Base-by-base conservation (phyloP, 2,797 vertebrate genomes). In the Tapera naevia region DNA sequence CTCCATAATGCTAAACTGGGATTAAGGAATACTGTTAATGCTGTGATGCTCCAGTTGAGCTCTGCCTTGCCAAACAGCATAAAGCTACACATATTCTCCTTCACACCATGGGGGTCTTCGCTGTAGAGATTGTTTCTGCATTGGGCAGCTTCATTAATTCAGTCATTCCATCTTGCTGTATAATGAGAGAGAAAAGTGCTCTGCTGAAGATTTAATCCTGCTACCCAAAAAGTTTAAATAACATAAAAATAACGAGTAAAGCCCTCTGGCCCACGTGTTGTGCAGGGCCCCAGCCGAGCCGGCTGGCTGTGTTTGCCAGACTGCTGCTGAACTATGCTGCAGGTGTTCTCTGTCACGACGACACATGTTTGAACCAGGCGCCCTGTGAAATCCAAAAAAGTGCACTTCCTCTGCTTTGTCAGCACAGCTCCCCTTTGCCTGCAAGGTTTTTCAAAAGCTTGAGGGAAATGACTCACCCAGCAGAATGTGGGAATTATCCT, bases 401-500 rank as follows among this genome's bases (percentile, higher is more conserved):
- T 86, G 83, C 72, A 95, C 95, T 97, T 97, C 95, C 96, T 96
- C 82, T 94, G 91, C 97, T 95, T 97, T 95, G 93, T 95, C 92
- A 97, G 96, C 95, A 92, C 2, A 10, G 83, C 89, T 97, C 86
- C 62, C 95, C 92, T 96, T 93, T 92, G 96, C 97, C 96, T 95
- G 88, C 85, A 78, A 93, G 94, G 89, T 89, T 96, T 94, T 97
- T 97, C 95, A 96, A 95, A 96, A 94, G 94, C 48, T 10, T 57
- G 64, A 96, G 96, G 96, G 97, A 98, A 98, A 97, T 97, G 97
- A 98, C 94, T 98, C 97, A 97, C 91, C 90, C 85, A 70, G 91
- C 96, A 94, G 92, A 97, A 98, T 91, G 94, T 97, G 96, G 94
- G 96, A 97, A 97, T 94, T 95, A 96, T 97, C 97, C 95, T 96